These are phyloP conservation scores for Sebastes cheni DNA, from an alignment of 2,797 vertebrate species.

Conservation along the genomic window DNA sequence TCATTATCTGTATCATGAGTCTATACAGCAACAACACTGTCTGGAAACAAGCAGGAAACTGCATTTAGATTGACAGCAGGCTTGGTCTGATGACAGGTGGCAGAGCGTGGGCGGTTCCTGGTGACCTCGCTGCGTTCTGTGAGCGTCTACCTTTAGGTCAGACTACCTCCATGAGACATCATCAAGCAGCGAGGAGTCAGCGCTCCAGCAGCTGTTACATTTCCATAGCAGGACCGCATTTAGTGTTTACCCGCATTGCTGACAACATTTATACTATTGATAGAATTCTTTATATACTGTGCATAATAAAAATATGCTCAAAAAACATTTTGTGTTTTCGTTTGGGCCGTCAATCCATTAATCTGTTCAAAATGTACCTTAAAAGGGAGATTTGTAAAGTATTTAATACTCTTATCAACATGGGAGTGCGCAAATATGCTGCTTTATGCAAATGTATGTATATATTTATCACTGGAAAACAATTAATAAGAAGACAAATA, in stretches of 20 bases:
- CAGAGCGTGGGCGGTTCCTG: neutral
- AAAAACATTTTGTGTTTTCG: neutral
- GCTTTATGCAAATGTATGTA: too few species aligned
- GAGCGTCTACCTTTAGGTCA: neutral
- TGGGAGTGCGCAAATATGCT: too few species aligned
- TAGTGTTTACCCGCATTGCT: too few species aligned
- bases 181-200: neutral
- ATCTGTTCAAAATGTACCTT: too few species aligned
- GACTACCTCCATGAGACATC: neutral
- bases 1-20: neutral
- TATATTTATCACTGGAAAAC: too few species aligned
- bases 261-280: neutral
- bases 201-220: neutral
- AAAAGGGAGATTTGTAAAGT: too few species aligned
- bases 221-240: neutral
- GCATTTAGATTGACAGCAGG: neutral
- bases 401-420: too few species aligned
- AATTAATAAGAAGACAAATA: too few species aligned
- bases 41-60: neutral
- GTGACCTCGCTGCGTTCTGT: neutral
- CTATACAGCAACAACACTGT: neutral
- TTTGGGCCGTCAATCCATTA: too few species aligned
- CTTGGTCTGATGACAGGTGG: neutral
- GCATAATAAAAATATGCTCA: neutral
- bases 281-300: neutral